Evolutionary conservation across 2,888 invertebrate species (phyloP).

Genomic region (Drosophila mulleri): DNA sequence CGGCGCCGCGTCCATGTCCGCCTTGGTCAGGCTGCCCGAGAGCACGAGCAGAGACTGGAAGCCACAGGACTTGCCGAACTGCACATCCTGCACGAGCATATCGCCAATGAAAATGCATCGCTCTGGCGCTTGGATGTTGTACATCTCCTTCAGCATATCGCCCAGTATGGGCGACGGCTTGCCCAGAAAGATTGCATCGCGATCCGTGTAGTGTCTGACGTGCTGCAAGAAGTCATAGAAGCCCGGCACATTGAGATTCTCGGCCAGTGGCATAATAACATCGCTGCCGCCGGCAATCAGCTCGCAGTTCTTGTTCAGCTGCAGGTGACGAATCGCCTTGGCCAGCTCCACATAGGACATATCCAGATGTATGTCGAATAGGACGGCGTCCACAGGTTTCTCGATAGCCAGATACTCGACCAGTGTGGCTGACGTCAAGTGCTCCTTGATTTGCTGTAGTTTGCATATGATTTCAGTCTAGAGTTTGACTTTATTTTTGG

Average conservation of each 20-base stretch:
- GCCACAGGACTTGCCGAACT: slow-evolving; percentile 89
- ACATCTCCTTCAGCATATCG: slow-evolving; percentile 81
- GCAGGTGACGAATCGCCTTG: slow-evolving; percentile 84
- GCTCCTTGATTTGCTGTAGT: slow-evolving; percentile 66
- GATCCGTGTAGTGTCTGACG: slow-evolving; percentile 76
- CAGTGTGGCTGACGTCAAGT: slow-evolving; percentile 62
- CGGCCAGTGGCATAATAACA: slow-evolving; percentile 74
- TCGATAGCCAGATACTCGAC: slow-evolving; percentile 53
- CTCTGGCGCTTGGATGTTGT: slow-evolving; percentile 87
- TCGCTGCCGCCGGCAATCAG: slow-evolving; percentile 85
- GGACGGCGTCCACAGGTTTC: slow-evolving; percentile 85
- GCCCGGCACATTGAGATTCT: slow-evolving; percentile 78
- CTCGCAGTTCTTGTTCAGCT: slow-evolving; percentile 84
- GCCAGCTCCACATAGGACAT: slow-evolving; percentile 85
- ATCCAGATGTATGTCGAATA: slow-evolving; percentile 85
- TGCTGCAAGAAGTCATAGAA: slow-evolving; percentile 70
- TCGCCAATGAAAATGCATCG: slow-evolving; percentile 94
- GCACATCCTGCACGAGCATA: slow-evolving; percentile 92
- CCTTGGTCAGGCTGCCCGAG: slow-evolving; percentile 84
- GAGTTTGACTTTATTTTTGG: neutral
- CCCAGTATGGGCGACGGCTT: slow-evolving; percentile 85
- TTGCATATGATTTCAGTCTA: neutral
- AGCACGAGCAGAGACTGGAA: slow-evolving; percentile 91
- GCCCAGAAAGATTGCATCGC: slow-evolving; percentile 83
- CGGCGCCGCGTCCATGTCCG: slow-evolving; percentile 70